These are phyloP conservation scores for Nicator chloris DNA, from an alignment of 2,113 vertebrate genomes.

Conservation along the genomic window DNA sequence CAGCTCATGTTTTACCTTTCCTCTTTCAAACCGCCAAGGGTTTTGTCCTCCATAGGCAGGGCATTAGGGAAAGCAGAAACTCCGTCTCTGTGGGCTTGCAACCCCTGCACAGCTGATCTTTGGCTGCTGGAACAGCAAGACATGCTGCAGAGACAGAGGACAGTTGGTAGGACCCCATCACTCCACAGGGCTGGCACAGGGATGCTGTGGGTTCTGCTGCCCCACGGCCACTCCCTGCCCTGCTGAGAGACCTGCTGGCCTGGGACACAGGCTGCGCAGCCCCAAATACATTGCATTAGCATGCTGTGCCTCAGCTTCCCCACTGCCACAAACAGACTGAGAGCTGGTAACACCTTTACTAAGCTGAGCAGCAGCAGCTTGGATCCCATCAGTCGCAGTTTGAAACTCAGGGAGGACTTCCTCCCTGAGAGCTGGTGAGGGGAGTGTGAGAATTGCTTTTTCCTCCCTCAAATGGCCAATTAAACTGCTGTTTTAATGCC, in stretches of 20 bases:
- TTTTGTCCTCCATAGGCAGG: neutral
- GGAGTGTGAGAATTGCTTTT: neutral
- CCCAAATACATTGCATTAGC: neutral
- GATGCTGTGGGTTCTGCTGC: neutral
- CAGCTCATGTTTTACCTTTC: neutral
- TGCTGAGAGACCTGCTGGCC: neutral
- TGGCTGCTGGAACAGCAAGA: neutral
- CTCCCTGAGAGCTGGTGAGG: neutral
- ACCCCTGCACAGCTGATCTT: too few species aligned
- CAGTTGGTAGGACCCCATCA: rapidly evolving
- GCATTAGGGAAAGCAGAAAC: neutral
- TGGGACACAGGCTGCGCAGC: neutral
- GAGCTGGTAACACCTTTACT: neutral
- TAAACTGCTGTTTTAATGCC: neutral
- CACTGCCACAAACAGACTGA: neutral
- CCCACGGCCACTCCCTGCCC: rapidly evolving
- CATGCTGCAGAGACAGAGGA: rapidly evolving
- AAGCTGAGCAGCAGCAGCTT: neutral
- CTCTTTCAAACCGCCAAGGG: neutral
- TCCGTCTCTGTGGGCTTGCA: rapidly evolving
- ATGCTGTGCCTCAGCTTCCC: neutral
- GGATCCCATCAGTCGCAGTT: rapidly evolving
- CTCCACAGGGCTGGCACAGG: neutral
- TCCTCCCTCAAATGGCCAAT: neutral
- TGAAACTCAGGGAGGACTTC: rapidly evolving